A percentile compares a stretch with the other conserved stretches of the same genome.
Conservation (phyloP, 2,888 invertebrate genomes). For the Balanococcus diminutus region DNA sequence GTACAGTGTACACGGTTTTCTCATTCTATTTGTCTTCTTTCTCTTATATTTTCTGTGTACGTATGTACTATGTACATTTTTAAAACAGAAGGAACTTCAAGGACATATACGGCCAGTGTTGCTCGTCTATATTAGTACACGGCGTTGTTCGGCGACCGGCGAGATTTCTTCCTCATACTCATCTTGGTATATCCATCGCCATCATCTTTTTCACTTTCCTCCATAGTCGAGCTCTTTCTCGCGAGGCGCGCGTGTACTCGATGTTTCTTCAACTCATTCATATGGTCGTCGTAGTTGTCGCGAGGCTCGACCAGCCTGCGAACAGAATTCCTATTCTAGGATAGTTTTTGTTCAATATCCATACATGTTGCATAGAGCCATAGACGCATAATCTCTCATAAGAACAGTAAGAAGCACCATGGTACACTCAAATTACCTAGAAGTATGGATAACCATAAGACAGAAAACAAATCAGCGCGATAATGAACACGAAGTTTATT, state of each 20-base stretch:
- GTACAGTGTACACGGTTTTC: background rate
- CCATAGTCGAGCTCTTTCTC: background rate
- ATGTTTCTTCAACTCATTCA: background rate
- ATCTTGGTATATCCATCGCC: background rate
- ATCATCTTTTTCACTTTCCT: background rate
- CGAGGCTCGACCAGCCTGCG: background rate
- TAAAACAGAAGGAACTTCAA: conserved; percentile 41
- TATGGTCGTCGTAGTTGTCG: background rate
- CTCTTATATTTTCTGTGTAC: background rate
- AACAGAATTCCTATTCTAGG: background rate
- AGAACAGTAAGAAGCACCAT: background rate
- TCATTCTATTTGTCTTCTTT: background rate
- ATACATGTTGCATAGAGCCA: background rate
- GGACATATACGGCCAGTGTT: background rate
- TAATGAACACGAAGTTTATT: background rate
- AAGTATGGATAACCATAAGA: background rate
- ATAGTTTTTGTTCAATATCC: background rate
- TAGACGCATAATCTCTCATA: background rate
- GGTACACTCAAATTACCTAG: too few relatives aligned
- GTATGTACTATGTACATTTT: background rate
- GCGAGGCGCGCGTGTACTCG: background rate
- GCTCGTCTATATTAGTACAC: conserved; percentile 24
- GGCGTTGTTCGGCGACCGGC: background rate
- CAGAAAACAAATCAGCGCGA: background rate
- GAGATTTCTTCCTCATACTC: background rate